Conservation (phyloP, 2,888 invertebrate genomes). For the Tachina lurida region DNA sequence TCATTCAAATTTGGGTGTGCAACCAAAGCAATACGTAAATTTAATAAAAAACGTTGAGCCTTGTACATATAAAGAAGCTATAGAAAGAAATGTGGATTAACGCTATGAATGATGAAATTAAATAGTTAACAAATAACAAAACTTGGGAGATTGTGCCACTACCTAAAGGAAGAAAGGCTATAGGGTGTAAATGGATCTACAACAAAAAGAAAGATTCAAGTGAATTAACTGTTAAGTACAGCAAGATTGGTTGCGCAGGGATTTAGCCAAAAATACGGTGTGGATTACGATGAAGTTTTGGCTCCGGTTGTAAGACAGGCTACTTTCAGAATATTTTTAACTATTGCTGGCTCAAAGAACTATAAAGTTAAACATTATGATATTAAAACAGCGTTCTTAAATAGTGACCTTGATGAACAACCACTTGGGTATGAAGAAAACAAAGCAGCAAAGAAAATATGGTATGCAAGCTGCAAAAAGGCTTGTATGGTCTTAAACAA, state of each 20-base stretch:
- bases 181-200: slow-evolving; percentile 26
- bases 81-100: not conserved
- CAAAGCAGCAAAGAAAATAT: not conserved
- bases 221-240: slow-evolving; percentile 4
- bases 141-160: not conserved
- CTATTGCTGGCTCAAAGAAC: too few species aligned
- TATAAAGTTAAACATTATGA: too few species aligned
- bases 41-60: too few species aligned
- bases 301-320: too few species aligned
- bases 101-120: not conserved
- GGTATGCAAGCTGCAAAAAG: slow-evolving; percentile 8
- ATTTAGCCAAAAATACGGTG: too few species aligned
- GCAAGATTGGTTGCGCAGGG: slow-evolving; percentile 21
- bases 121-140: not conserved
- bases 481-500: slow-evolving; percentile 8
- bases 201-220: slow-evolving; percentile 10
- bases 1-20: too few species aligned
- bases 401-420: too few species aligned
- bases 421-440: not conserved
- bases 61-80: too few species aligned
- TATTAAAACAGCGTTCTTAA: too few species aligned
- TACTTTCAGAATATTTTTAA: too few species aligned
- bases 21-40: too few species aligned
- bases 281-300: too few species aligned
- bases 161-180: slow-evolving; percentile 1